Percentiles rank a stretch among this genome's conserved stretches.
Conservation (phyloP, 2,888 invertebrate species). For the Arenicola marina region DNA sequence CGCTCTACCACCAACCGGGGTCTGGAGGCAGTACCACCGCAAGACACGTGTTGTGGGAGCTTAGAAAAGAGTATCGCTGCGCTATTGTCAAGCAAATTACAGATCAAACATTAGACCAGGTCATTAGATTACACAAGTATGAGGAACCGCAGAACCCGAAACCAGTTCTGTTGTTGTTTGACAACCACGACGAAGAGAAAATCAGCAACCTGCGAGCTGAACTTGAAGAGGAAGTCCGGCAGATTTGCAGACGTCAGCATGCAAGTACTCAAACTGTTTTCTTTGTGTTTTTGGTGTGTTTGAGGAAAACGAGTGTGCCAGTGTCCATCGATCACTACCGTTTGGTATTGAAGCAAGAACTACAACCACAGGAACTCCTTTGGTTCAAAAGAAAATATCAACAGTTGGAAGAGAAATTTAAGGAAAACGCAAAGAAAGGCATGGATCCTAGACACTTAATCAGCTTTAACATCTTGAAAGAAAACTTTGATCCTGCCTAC, state of each 20-base stretch:
- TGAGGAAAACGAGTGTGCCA: neutral
- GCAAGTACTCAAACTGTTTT: neutral
- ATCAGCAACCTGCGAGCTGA: slow-evolving; percentile 17
- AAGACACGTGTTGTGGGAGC: slow-evolving; percentile 41
- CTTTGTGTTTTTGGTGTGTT: slow-evolving; percentile 11
- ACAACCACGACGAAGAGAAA: slow-evolving; percentile 34
- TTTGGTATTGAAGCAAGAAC: slow-evolving; percentile 32
- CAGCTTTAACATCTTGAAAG: slow-evolving; percentile 44
- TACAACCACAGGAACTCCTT: slow-evolving; percentile 29
- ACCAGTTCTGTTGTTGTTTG: slow-evolving; percentile 42
- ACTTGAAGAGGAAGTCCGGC: slow-evolving; percentile 26
- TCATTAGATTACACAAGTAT: slow-evolving; percentile 32
- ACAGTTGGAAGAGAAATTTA: slow-evolving; percentile 29
- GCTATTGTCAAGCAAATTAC: slow-evolving; percentile 38
- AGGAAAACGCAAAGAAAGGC: slow-evolving; percentile 20
- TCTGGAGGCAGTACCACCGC: slow-evolving; percentile 45
- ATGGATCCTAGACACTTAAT: slow-evolving; percentile 39
- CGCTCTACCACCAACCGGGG: slow-evolving; percentile 43
- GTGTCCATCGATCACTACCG: neutral
- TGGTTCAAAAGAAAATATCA: slow-evolving; percentile 39
- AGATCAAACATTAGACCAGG: slow-evolving; percentile 39
- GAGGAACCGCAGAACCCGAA: slow-evolving; percentile 34
- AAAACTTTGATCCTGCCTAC: slow-evolving; percentile 39
- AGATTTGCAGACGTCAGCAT: neutral
- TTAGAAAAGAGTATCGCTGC: slow-evolving; percentile 37